Evolutionary conservation across 1,140 invertebrate genomes (phyloP), one percentile per base, ranked within the genome.

Genomic region (Megalopta genalis): DNA sequence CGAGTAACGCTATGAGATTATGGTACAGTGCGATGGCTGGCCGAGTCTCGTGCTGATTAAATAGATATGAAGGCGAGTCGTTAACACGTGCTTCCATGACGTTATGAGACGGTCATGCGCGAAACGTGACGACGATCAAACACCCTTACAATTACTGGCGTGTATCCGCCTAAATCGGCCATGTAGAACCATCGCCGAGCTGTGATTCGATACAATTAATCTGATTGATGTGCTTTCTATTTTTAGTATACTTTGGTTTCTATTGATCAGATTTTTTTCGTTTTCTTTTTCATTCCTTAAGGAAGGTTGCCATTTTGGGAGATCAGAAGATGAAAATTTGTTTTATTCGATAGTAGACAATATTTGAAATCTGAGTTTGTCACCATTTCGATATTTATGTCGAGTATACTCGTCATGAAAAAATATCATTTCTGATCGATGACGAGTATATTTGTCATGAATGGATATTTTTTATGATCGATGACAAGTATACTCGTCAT

Each of bases 31-130:
- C 12, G 4, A 32, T 32, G 32, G 9, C 42, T 52, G 16, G 21
- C 25, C 60, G 59, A 52, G 64, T 42, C 65, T 60, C 60, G 62
- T 78, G 63, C 21, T 16, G 60, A 39, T 82, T 73, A 63, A 54
- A 27, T 25, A 49, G 27, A 64, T 59, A 65, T 32, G 25, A 37
- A 18, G 39, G 54, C 0, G 14, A 8, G 14, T 12, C n/a, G 42
- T 62, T 16, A 8, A 71, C 54, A 66, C 52, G 68, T 42, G 52
- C 49, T 25, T 54, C 64, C 49, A 46, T 14, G 12, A 42, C 57
- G 18, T 76, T 4, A 68, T 8, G 23, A 57, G 60, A 64, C 42
- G 8, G 60, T 78, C 76, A 72, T 68, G 76, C 72, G 63, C 16
- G 12, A 32, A 46, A 64, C 46, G 68, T 64, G 76, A 64, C 8